Conservation (phyloP, 92 coral and sea anemone species). For the Parazoanthus swiftii region DNA sequence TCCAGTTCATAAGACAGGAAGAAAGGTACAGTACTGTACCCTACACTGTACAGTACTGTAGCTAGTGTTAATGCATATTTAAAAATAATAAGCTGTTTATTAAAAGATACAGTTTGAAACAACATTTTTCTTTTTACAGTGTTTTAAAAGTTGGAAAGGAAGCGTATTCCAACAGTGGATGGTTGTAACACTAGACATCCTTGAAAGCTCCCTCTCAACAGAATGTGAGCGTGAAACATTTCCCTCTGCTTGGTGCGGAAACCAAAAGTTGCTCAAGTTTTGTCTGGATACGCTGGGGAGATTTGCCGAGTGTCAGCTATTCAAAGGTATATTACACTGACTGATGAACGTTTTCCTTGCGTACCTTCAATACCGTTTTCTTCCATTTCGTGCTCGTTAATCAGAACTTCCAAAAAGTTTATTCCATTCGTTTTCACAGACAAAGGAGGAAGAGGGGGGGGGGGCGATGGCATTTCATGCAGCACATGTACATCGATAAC, state of each 20-base stretch:
- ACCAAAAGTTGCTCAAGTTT: constrained; percentile 54
- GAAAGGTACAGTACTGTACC: too few relatives aligned
- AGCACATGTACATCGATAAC: too few relatives aligned
- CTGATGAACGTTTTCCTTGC: background rate
- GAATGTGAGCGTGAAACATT: background rate
- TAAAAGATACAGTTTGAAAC: background rate
- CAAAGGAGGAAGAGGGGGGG: too few relatives aligned
- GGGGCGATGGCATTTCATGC: too few relatives aligned
- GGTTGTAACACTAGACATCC: constrained; percentile 19
- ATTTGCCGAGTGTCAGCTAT: constrained; percentile 42
- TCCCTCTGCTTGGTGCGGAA: constrained; percentile 28
- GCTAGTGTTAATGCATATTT: background rate
- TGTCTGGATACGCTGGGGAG: constrained; percentile 40
- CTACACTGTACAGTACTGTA: too few relatives aligned
- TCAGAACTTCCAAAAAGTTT: background rate
- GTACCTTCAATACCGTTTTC: background rate
- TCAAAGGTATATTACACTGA: constrained; percentile 39
- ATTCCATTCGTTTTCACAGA: too few relatives aligned
- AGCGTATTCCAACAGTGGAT: background rate
- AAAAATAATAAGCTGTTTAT: background rate
- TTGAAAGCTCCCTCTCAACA: constrained; percentile 12
- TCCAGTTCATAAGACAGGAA: too few relatives aligned
- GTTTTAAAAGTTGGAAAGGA: background rate
- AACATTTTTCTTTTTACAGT: background rate
- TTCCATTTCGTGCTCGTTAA: background rate